Base-by-base conservation (phyloP, 2,797 vertebrate species). In the Pseudopleuronectes americanus region DNA sequence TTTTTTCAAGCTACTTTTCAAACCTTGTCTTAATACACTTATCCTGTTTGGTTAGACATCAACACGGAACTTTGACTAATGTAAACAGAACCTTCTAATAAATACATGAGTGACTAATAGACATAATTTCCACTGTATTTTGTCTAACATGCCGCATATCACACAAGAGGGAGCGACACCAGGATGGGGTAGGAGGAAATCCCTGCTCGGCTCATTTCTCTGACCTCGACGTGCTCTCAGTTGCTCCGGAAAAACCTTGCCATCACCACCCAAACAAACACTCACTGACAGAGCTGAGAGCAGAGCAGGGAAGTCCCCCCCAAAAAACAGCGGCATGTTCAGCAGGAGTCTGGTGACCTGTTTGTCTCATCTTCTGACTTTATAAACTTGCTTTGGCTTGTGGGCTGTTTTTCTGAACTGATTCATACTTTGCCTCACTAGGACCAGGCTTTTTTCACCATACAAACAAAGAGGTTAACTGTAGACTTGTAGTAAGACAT, bases 161-260 rank as follows among this genome's bases (percentile, higher is more conserved):
- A 57, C 68, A 62, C 22, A 41, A 70, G 58, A 54, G 55, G 26
- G 71, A 75, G 64, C 47, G 28, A 79, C 78, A 79, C 74, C 93
- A 92, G 92, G 93, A 93, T 90, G 79, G 79, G 83, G 84, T 48
- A 1, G 67, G 59, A 91, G 92, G 93, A 95, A 94, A 92, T 93
- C 92, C 92, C 91, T 58, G 57, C 70, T 47, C 77, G 16, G 76
- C 63, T 87, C 80, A 26, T 80, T 64, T 70, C 55, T 87, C 82
- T 83, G 84, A 87, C 81, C 83, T 57, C 14, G 8, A 51, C 28
- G 3, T 55, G 76, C 71, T 74, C 65, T 70, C n/a, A 22, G 72
- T 41, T 52, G 76, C 79, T 75, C 74, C 56, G 91, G 91, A 93
- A 93, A 43, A 77, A 59, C 58, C 69, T 73, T 5, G 17, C 58